These are phyloP conservation scores for Penaeus indicus DNA, from an alignment of 1,140 invertebrate species.

Conservation along the genomic window DNA sequence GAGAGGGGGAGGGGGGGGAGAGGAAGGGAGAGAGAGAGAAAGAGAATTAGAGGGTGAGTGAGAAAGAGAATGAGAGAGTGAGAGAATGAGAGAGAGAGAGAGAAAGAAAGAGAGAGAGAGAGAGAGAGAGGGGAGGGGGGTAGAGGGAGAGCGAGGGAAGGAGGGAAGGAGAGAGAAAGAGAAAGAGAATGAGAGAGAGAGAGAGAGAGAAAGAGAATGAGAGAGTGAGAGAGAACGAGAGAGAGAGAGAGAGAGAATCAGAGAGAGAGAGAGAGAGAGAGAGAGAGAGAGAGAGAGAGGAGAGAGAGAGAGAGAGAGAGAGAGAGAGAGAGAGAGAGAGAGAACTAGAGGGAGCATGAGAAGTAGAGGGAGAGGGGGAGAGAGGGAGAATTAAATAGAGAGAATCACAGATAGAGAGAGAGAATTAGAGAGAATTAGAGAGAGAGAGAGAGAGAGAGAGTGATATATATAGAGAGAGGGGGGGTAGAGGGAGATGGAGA, in stretches of 20 bases:
- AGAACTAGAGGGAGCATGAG: neutral
- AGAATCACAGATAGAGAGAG: neutral
- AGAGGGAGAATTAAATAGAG: neutral
- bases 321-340: neutral
- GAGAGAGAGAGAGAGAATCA: neutral
- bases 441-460: no score
- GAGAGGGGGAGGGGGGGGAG: neutral
- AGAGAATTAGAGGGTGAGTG: neutral
- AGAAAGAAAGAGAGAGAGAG: neutral
- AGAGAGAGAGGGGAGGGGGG: neutral
- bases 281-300: neutral
- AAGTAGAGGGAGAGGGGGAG: neutral
- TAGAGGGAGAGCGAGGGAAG: neutral
- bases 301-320: neutral
- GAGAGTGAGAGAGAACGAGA: neutral
- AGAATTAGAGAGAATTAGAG: neutral
- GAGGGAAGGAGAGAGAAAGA: neutral
- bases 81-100: neutral
- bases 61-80: neutral
- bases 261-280: conserved; percentile 1
- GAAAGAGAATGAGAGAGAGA: neutral
- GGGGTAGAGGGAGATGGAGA: neutral
- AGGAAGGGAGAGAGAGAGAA: neutral
- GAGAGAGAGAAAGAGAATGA: neutral
- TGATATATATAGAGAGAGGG: no score